Base-by-base conservation (phyloP, 2,888 invertebrate species). In the Lottia scabra region DNA sequence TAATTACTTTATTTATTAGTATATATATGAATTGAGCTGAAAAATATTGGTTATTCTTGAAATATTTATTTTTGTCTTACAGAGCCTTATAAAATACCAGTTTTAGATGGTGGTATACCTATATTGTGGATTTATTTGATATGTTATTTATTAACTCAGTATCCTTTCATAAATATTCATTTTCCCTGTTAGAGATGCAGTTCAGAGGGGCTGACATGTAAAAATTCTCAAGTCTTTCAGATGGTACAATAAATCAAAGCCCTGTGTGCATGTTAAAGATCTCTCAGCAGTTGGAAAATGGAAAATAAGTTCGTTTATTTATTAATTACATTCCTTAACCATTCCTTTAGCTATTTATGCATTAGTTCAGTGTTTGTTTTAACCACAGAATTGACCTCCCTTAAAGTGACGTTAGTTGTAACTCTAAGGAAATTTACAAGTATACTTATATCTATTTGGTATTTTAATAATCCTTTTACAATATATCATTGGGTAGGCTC, bases 401-500 rank as follows among this genome's bases (percentile, higher is more conserved):
- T 99, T 64, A 96, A 97, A 0, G 98, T 99, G 1, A 99, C 98
- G 0, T 91, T 99, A 80, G 96, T 99, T 0, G 95, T 99, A 44
- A 99, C 99, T 0, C 90, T 99, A 70, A 92, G 99, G 67, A 99
- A 99, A 90, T 99, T 99, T 87, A 92, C 96, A 45, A 98, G 98
- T 0, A 91, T 99, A 48, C 90, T 99, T n/a, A 95, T 99, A 87
- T 99, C 98, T 0, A 97, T 99, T 81, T 83, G 96, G 63, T 97
- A 98, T 90, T 99, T 99, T 88, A 92, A 93, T 83, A 99, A 99
- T 91, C 94, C 96, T 0, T 99, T 99, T 87, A 98, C 98, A 0
- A 12, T 93, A 0, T 93, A 93, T 65, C 99, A 99, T 88, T 97
- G 98, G 96, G 84, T 95, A 56, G 98, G 98, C 6, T 96, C 98